Base-by-base conservation (phyloP, 2,113 vertebrate species). In the Bos javanicus region DNA sequence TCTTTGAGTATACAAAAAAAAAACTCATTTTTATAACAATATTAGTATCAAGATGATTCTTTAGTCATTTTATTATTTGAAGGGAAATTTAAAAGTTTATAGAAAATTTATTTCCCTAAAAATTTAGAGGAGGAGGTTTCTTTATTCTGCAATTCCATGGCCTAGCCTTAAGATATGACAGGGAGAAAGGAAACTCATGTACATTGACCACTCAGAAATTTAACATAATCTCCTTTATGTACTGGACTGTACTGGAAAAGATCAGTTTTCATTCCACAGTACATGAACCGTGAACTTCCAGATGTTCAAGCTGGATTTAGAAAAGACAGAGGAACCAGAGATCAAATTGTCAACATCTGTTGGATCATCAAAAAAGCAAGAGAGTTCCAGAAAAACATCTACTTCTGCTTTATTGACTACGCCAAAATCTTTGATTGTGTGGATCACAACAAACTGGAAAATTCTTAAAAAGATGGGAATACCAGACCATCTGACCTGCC, bases 11-110 rank as follows among this genome's bases (percentile, higher is more conserved):
- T 12, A 81, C 30, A 95, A 76, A 15, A 43, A 33, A 90, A 96
- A 95, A 30, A 30, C 10, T 86, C 43, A 52, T 86, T 87, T 26
- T 39, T 90, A 39, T 74, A 91, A 89, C 39, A 87, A 19, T 95
- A 26, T 62, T 60, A 57, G 54, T 87, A 78, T 93, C 46, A 64
- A 82, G 8, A 56, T 80, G 36, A 10, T n/a, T 97, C 91, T 91
- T 95, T 13, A 59, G 52, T 71, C 30, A 78, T 62, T 87, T 86
- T 91, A 46, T 92, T 94, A 88, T 87, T 93, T 94, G 26, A 95
- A 46, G 33, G 30, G 28, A 62, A 94, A 96, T 67, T 60, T 10
- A 26, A 33, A 16, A 28, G 16, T 48, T 80, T 91, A 84, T 48
- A 85, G 71, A 92, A 92, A 59, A 78, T 30, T 23, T 85, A 67